Evolutionary conservation across 2,797 vertebrate species (phyloP), one percentile per base, ranked within the genome.

Genomic region (Synanceia verrucosa): DNA sequence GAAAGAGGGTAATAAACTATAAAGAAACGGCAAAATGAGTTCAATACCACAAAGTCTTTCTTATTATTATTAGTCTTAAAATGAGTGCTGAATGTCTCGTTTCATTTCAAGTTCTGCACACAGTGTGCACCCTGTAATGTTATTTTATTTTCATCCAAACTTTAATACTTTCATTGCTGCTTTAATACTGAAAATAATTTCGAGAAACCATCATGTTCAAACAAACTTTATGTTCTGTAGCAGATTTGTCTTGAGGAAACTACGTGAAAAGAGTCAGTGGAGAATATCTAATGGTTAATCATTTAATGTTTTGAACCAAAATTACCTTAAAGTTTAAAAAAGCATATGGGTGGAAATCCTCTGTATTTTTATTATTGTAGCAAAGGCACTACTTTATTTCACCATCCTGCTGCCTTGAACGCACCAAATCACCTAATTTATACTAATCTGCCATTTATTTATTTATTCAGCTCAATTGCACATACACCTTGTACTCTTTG

Each of bases 141-240:
- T 65, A 46, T 28, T 28, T 26, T 65, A 60, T 52, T 63, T 24
- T 44, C 13, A 66, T 50, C 58, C 61, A 70, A 59, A 62, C 28
- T n/a, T n/a, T n/a, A 29, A 67, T 55, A 34, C 16, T 52, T 2
- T 2, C 14, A 63, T 51, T 57, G 9, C 14, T 50, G 10, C 23
- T 48, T 51, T 63, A 23, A 55, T 41, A n/a, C n/a, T 2, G 16
- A 46, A 56, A 39, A 39, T 24, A 23, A 63, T 37, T n/a, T 29
- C n/a, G n/a, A 55, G 9, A 5, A 26, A 43, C 33, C 26, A 36
- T 14, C 36, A 21, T 6, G 18, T 36, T 46, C 9, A 53, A 44
- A 53, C 13, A 28, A 21, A 28, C 46, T 2, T 0, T 14, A 12
- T 34, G n/a, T n/a, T n/a, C n/a, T n/a, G 11, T 39, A 37, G 23